phyloP scores from a whole-genome alignment of 2,888 invertebrate genomes.

The Stratiomys singularior region DNA sequence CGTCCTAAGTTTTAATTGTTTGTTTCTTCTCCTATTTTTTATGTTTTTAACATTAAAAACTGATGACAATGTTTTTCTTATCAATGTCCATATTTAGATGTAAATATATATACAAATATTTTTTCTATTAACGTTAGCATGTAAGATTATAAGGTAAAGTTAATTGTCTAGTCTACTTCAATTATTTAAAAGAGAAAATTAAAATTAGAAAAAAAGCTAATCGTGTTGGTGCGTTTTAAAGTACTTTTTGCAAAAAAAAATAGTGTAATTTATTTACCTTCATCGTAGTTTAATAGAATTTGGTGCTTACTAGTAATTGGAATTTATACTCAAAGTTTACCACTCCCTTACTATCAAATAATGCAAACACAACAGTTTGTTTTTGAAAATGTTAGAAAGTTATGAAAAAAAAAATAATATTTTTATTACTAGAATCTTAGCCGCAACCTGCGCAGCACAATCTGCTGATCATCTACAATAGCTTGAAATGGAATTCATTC shows the following conservation, averaged over 20 bases:
- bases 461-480: too few species aligned
- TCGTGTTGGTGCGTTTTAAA: constrained; percentile 7
- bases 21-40: neutral
- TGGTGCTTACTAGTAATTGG: too few species aligned
- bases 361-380: too few species aligned
- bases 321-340: too few species aligned
- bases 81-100: constrained; percentile 14
- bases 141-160: constrained; percentile 22
- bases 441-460: too few species aligned
- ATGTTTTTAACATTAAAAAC: constrained; percentile 21
- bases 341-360: too few species aligned
- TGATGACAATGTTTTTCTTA: neutral
- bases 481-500: too few species aligned
- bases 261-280: too few species aligned
- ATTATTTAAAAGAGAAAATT: constrained; percentile 23
- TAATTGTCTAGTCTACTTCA: constrained; percentile 41
- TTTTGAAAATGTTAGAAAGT: too few species aligned
- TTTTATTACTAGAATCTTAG: neutral
- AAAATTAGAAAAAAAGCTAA: neutral
- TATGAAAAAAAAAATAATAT: too few species aligned
- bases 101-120: constrained; percentile 18
- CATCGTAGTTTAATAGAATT: too few species aligned
- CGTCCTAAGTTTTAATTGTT: neutral
- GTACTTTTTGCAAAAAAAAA: too few species aligned
- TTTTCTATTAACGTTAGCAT: constrained; percentile 34